Percentiles rank a stretch among this genome's conserved stretches.
Conservation (phyloP, 1,140 invertebrate species). For the Artemia franciscana region DNA sequence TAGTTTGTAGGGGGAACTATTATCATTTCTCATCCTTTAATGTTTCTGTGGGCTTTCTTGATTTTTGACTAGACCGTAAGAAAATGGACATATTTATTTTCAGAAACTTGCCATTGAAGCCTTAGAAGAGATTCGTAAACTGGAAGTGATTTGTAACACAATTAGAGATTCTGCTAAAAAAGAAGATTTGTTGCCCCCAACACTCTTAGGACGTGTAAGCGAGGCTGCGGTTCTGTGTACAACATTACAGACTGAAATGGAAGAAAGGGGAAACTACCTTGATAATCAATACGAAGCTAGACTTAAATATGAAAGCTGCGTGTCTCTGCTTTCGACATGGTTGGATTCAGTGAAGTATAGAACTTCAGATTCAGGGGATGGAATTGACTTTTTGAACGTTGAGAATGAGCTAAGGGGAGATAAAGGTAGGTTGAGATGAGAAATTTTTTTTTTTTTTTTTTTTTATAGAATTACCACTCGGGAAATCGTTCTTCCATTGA, state of each 20-base stretch:
- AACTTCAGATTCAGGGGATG: slow-evolving; percentile 48
- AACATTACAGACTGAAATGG: slow-evolving; percentile 49
- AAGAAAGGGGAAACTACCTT: slow-evolving; percentile 50
- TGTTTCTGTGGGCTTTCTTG: too few species aligned
- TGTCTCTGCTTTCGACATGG: slow-evolving; percentile 46
- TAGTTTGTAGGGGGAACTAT: too few species aligned
- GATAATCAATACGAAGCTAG: slow-evolving; percentile 41
- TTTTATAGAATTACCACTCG: too few species aligned
- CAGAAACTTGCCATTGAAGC: slow-evolving; percentile 37
- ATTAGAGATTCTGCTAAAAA: slow-evolving; percentile 40
- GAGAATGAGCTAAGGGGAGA: slow-evolving; percentile 54
- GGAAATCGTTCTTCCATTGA: too few species aligned
- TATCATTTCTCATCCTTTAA: too few species aligned
- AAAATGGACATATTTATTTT: too few species aligned
- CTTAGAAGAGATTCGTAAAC: slow-evolving; percentile 28
- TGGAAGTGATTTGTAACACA: slow-evolving; percentile 35
- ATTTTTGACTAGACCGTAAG: too few species aligned
- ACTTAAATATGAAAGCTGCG: slow-evolving; percentile 27
- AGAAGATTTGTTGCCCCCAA: slow-evolving; percentile 48
- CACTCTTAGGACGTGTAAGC: slow-evolving; percentile 52
- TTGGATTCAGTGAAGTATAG: slow-evolving; percentile 54
- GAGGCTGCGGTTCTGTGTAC: slow-evolving; percentile 48
- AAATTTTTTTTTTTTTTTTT: too few species aligned
- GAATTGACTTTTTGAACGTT: slow-evolving; percentile 66
- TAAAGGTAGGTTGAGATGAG: slow-evolving; percentile 46